Evolutionary conservation across 2,113 vertebrate species (phyloP).

Genomic region (Chrysemys picta): DNA sequence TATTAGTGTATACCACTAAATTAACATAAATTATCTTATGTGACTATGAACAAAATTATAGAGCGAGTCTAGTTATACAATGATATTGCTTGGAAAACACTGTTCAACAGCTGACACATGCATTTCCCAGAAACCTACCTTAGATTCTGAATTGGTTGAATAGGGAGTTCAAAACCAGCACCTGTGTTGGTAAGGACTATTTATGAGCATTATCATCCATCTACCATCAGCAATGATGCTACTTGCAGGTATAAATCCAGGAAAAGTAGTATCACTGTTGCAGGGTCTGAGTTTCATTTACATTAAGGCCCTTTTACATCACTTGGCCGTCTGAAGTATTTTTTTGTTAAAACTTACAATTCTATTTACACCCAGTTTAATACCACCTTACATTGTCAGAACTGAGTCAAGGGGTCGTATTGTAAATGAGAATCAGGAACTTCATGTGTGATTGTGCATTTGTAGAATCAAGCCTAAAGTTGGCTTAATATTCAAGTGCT

Average conservation of each 20-base stretch:
- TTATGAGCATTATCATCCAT: conserved; percentile 1
- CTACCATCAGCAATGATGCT: background rate
- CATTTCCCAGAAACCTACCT: conserved; percentile 43
- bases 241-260: background rate
- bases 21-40: background rate
- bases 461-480: background rate
- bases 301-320: background rate
- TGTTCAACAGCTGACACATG: conserved; percentile 20
- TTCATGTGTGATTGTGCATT: background rate
- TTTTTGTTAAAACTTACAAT: background rate
- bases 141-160: conserved; percentile 35
- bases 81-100: conserved; percentile 16
- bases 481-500: background rate
- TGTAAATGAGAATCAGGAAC: background rate
- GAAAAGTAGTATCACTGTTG: background rate
- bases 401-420: background rate
- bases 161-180: background rate
- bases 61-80: conserved; percentile 4
- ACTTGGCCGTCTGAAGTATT: background rate
- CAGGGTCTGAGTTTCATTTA: background rate
- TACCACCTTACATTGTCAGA: background rate
- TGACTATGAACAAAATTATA: conserved; percentile 33
- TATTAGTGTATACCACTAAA: conserved; percentile 18
- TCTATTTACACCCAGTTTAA: background rate
- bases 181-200: background rate